phyloP scores from a whole-genome alignment of 1,140 invertebrate species.

The Neodiprion lecontei region DNA sequence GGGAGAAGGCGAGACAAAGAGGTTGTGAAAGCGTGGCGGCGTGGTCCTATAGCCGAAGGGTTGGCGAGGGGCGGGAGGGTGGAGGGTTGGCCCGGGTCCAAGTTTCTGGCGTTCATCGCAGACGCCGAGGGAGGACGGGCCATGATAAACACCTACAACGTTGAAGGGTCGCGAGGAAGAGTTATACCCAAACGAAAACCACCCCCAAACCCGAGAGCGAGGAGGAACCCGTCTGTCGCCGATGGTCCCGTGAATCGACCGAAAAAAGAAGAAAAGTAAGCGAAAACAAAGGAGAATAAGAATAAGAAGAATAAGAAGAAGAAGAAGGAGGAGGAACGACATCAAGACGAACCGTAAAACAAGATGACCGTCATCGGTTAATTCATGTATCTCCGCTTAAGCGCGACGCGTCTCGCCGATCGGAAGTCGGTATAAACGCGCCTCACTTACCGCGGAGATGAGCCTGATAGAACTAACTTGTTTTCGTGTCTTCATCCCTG shows the following conservation, averaged over 20 bases:
- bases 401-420: no score
- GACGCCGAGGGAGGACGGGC: neutral
- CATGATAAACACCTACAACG: constrained; percentile 3
- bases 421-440: no score
- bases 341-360: constrained; percentile 23
- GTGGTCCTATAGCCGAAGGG: no score
- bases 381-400: no score
- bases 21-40: no score
- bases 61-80: no score
- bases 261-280: constrained; percentile 5
- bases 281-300: neutral
- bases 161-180: neutral
- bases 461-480: no score
- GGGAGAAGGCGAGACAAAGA: no score
- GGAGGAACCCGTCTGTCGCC: neutral
- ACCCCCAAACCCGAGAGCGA: neutral
- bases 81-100: neutral
- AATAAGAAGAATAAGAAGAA: constrained; percentile 12
- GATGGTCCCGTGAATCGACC: constrained; percentile 5
- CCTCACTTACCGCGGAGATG: no score
- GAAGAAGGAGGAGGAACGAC: constrained; percentile 13
- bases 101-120: constrained; percentile 5
- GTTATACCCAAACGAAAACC: neutral
- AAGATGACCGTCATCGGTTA: no score
- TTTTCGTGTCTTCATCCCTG: no score